phyloP scores from a whole-genome alignment of 2,888 invertebrate species.

The Volucella inanis region DNA sequence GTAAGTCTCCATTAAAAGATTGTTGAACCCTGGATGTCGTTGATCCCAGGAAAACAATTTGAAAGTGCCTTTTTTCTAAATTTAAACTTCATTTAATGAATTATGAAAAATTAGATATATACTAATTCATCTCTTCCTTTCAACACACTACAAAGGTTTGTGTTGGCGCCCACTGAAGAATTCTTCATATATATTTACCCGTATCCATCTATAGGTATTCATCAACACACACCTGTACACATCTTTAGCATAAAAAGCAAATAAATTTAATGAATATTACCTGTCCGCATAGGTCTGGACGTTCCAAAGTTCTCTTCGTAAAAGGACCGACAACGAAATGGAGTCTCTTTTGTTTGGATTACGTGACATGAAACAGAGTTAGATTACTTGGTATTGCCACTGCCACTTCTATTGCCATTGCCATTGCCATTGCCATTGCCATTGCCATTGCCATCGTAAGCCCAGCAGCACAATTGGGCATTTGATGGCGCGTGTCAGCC shows the following conservation, averaged over 20 bases:
- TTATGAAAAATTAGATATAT: no score
- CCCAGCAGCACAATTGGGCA: constrained; percentile 65
- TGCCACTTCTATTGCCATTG: no score
- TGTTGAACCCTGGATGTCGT: no score
- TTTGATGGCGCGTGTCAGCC: constrained; percentile 73
- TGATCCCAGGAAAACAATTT: no score
- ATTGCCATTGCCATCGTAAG: constrained; percentile 13
- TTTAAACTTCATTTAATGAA: no score
- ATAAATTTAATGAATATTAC: constrained; percentile 70
- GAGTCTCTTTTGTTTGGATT: constrained; percentile 68
- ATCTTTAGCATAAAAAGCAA: constrained; percentile 65
- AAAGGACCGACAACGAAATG: constrained; percentile 54
- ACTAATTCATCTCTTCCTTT: constrained; percentile 4
- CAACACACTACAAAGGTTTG: constrained; percentile 3
- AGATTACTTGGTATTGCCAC: constrained; percentile 25
- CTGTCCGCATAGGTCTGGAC: constrained; percentile 37
- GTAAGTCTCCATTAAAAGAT: no score
- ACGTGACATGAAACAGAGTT: constrained; percentile 72
- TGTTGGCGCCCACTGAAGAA: neutral
- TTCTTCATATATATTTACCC: neutral
- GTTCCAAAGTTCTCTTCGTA: constrained; percentile 13
- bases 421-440: no score
- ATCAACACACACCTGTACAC: constrained; percentile 20
- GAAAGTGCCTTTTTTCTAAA: no score
- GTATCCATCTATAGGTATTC: constrained; percentile 1